phyloP scores from a whole-genome alignment of 2,113 vertebrate species.

The Halichoeres trimaculatus region DNA sequence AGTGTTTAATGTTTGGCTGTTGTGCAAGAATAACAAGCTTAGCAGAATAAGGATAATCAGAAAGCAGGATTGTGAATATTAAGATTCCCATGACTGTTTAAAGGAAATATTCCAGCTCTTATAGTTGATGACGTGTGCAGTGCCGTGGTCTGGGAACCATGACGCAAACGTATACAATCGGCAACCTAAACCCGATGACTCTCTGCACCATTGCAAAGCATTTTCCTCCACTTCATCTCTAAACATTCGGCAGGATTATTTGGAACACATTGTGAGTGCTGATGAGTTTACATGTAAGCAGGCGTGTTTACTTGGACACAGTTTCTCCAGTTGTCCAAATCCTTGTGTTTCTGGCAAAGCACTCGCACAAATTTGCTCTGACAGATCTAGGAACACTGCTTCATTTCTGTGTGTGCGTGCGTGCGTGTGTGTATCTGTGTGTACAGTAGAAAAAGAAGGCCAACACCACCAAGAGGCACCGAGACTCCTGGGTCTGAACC shows the following conservation, averaged over 20 bases:
- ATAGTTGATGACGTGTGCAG: slow-evolving; percentile 48
- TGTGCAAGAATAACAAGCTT: slow-evolving; percentile 29
- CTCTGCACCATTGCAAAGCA: slow-evolving; percentile 32
- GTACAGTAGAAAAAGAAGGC: neutral
- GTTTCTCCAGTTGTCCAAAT: slow-evolving; percentile 60
- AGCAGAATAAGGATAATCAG: slow-evolving; percentile 33
- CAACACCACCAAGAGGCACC: slow-evolving; percentile 28
- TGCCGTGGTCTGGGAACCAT: slow-evolving; percentile 49
- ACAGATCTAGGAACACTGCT: slow-evolving; percentile 49
- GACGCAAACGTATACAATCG: slow-evolving; percentile 51
- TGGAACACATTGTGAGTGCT: slow-evolving; percentile 41
- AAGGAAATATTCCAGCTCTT: slow-evolving; percentile 60
- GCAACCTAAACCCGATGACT: slow-evolving; percentile 22
- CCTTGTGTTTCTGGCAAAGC: slow-evolving; percentile 45
- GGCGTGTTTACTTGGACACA: slow-evolving; percentile 66
- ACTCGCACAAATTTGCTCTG: slow-evolving; percentile 53
- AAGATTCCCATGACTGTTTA: slow-evolving; percentile 67
- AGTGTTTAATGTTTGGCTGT: slow-evolving; percentile 34
- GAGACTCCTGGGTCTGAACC: slow-evolving; percentile 25
- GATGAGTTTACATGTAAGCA: slow-evolving; percentile 70
- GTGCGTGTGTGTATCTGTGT: neutral
- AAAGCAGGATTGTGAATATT: slow-evolving; percentile 56
- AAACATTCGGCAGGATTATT: slow-evolving; percentile 53
- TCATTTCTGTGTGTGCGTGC: slow-evolving; percentile 2
- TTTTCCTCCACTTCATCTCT: slow-evolving; percentile 56